These are phyloP conservation scores for Anticlea derivata DNA, from an alignment of 2,888 invertebrate genomes.

Conservation along the genomic window DNA sequence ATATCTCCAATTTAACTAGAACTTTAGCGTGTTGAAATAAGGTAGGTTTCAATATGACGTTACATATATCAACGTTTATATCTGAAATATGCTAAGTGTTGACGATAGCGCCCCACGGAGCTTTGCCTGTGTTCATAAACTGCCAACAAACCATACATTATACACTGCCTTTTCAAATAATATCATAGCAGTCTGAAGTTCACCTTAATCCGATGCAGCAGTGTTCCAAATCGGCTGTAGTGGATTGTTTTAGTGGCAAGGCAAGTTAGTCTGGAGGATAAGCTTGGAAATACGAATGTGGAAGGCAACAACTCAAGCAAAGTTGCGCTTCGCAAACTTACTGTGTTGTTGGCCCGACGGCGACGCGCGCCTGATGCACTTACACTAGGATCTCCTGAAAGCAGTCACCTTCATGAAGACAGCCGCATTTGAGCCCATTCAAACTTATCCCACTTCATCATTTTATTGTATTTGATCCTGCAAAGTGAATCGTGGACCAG, in stretches of 20 bases:
- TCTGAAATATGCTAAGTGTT: constrained; percentile 40
- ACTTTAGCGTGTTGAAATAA: constrained; percentile 5
- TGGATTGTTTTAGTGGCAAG: constrained; percentile 10
- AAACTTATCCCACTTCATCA: too few relatives aligned
- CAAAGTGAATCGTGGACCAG: too few relatives aligned
- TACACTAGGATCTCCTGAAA: too few relatives aligned
- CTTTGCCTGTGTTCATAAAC: constrained; percentile 23
- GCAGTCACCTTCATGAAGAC: too few relatives aligned
- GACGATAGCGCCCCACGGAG: constrained; percentile 33
- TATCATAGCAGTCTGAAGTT: constrained; percentile 2
- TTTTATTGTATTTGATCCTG: too few relatives aligned
- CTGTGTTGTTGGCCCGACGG: background rate
- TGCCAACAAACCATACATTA: constrained; percentile 21
- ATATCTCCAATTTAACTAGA: background rate
- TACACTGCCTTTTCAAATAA: constrained; percentile 12
- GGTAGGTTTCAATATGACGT: constrained; percentile 9
- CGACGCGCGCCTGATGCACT: background rate
- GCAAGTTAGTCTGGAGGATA: constrained; percentile 16
- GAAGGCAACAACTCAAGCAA: constrained; percentile 23
- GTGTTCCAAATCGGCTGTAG: constrained; percentile 10
- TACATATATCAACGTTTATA: constrained; percentile 30
- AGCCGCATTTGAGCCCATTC: too few relatives aligned
- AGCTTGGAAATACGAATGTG: constrained; percentile 26
- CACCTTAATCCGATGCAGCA: constrained; percentile 16
- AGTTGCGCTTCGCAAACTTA: constrained; percentile 6